phyloP scores from a whole-genome alignment of 2,113 vertebrate genomes.

The Opisthocomus hoazin region DNA sequence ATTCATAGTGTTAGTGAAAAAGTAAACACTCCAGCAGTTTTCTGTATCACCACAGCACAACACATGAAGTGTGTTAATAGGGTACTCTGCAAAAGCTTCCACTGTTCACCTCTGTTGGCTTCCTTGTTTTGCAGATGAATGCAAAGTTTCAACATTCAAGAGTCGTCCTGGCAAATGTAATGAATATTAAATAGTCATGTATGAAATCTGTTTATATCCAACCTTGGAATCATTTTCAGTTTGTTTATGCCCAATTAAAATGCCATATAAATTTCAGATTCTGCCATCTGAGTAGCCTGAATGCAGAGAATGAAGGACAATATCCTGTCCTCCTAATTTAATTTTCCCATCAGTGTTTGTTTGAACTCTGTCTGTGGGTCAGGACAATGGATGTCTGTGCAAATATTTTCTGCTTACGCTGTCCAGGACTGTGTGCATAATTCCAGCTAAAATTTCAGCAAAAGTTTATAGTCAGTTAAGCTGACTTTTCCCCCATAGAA shows the following conservation, averaged over 20 bases:
- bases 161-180: neutral
- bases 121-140: neutral
- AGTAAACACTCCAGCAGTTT: neutral
- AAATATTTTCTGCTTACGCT: neutral
- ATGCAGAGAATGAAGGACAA: constrained; percentile 60
- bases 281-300: constrained; percentile 44
- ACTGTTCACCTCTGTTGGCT: neutral
- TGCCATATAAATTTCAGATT: constrained; percentile 43
- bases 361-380: constrained; percentile 53
- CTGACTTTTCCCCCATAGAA: neutral
- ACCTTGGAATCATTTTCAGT: neutral
- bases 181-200: constrained; percentile 14
- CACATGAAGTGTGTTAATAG: neutral
- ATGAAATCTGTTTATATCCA: constrained; percentile 19
- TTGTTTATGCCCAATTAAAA: constrained; percentile 43
- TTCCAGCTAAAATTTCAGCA: constrained; percentile 5
- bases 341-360: constrained; percentile 52
- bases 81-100: neutral
- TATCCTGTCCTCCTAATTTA: constrained; percentile 58
- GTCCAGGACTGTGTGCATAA: neutral
- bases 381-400: constrained; percentile 23
- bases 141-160: neutral
- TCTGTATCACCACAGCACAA: neutral
- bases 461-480: neutral
- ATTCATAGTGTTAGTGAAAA: neutral